phyloP scores from a whole-genome alignment of 2,797 vertebrate genomes.

The Sebastes oblongus region DNA sequence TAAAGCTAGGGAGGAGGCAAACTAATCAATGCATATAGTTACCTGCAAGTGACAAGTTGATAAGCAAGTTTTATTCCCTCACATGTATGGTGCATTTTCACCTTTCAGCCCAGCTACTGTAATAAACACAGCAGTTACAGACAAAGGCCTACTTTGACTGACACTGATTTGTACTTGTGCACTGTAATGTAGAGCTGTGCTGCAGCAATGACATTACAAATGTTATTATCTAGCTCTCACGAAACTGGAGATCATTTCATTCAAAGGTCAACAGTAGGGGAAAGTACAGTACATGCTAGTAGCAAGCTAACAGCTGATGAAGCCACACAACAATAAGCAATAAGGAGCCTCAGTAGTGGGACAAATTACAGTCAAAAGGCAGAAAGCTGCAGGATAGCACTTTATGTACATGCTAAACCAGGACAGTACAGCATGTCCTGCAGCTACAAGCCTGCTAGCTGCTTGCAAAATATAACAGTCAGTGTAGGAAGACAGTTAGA shows the following conservation, averaged over 20 bases:
- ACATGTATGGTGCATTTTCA: too few relatives aligned
- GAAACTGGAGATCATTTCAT: neutral
- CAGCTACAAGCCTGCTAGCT: constrained; percentile 22
- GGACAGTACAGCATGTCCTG: neutral
- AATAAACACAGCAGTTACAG: too few relatives aligned
- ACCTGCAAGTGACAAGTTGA: neutral
- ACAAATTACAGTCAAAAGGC: neutral
- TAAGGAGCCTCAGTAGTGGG: neutral
- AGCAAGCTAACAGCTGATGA: constrained; percentile 65
- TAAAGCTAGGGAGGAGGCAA: neutral
- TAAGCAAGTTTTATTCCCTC: neutral
- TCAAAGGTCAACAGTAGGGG: neutral
- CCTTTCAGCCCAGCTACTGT: too few relatives aligned
- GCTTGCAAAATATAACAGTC: neutral
- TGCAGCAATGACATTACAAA: neutral
- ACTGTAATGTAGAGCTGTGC: neutral
- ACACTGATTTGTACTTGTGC: neutral
- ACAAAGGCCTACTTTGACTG: too few relatives aligned
- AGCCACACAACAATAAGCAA: neutral
- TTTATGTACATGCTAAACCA: neutral
- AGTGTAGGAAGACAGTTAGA: constrained; percentile 1
- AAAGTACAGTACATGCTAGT: constrained; percentile 41
- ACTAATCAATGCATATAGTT: neutral
- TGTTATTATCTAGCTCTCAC: neutral
- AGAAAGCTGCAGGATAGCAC: neutral